Base-by-base conservation (phyloP, 2,888 invertebrate species). In the Mycalesis mineus region DNA sequence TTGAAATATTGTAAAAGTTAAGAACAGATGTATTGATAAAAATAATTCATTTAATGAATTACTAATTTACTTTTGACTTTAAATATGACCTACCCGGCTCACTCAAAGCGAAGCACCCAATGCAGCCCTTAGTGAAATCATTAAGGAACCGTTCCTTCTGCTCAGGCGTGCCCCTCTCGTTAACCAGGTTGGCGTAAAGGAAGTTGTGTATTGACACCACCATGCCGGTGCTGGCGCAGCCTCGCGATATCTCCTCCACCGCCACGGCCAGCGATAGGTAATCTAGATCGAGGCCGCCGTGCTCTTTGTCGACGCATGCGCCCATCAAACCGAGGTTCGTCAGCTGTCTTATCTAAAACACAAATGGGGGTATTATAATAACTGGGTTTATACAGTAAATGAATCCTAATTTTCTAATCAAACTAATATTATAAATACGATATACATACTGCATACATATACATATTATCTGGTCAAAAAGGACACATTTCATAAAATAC, bases 101-200 rank as follows among this genome's bases (percentile, higher is more conserved):
- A 82, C 95, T 95, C 36, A 96, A 85, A 22, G 94, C 95, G 84
- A 96, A 96, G 74, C 95, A 95, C 1, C 96, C 96, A 61, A 96
- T 87, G 3, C 90, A 84, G 1, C 94, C 95, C 68, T 75, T 84
- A 0, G 91, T 90, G 68, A 91, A 94, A 0, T 93, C 92, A 50
- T 73, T 80, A 47, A 95, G 71, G 74, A 92, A 95, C 57, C 82
- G 69, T 60, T 94, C 90, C 72, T 94, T 94, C 75, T 95, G 95
- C 54, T 91, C 88, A 0, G 89, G 80, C 1, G 90, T 94, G 0
- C 94, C 96, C 70, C 88, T 92, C 64, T 91, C 91, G 62, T 93
- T 91, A 4, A 96, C 74, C 58, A 95, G 91, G 71, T 93, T 93
- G 1, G 92, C 91, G 73, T 94, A 96, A 0, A 96, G 82, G 68